Conservation (phyloP, 2,888 invertebrate species). For the Crossocerus cetratus region DNA sequence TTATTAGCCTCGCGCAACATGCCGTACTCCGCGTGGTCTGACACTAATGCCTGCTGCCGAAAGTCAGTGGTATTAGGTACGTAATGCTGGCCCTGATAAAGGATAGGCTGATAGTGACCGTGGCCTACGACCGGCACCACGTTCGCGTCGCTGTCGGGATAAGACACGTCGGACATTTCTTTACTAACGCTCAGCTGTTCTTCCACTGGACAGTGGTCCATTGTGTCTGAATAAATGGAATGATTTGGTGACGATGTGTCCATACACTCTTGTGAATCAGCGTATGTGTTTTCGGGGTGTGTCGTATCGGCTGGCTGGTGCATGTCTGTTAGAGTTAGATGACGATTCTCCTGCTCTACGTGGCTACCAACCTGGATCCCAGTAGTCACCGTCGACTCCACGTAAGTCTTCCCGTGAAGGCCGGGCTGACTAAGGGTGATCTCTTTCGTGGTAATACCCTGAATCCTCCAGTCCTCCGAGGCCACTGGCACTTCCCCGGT, state of each 20-base stretch:
- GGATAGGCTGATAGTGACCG: constrained; percentile 67
- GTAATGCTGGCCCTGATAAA: constrained; percentile 67
- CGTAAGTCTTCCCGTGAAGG: constrained; percentile 71
- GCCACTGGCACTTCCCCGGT: constrained; percentile 77
- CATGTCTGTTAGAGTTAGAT: constrained; percentile 75
- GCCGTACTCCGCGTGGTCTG: constrained; percentile 63
- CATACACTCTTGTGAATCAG: constrained; percentile 73
- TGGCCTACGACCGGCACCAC: constrained; percentile 59
- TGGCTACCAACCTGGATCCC: constrained; percentile 77
- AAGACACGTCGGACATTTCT: constrained; percentile 57
- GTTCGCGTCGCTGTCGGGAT: constrained; percentile 59
- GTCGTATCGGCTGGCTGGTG: constrained; percentile 76
- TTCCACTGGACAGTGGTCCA: constrained; percentile 64
- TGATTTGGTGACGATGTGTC: constrained; percentile 74
- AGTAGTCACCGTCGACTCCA: constrained; percentile 75
- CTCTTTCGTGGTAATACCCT: constrained; percentile 69
- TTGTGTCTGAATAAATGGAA: constrained; percentile 74
- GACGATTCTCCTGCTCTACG: constrained; percentile 72
- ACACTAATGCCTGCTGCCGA: constrained; percentile 66
- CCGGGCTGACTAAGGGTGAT: constrained; percentile 66
- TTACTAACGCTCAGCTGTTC: constrained; percentile 63
- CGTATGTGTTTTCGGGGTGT: constrained; percentile 74
- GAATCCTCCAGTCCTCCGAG: constrained; percentile 73
- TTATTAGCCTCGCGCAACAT: constrained; percentile 48
- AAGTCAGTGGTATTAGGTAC: constrained; percentile 63